Base-by-base conservation (phyloP, 2,888 invertebrate genomes). In the Campoletis raptor region DNA sequence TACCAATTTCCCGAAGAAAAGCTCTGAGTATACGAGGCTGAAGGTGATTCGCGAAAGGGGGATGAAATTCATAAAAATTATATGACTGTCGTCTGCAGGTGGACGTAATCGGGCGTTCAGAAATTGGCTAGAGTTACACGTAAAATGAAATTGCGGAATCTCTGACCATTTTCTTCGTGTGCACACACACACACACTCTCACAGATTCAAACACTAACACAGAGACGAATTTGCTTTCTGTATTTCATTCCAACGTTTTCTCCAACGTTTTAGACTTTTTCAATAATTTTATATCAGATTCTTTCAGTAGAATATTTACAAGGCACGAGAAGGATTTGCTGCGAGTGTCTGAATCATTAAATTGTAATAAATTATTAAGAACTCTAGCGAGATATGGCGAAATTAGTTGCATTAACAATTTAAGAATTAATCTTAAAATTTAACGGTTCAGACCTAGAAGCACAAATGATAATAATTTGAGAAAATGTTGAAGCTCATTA, bases 21-120 rank as follows among this genome's bases (percentile, higher is more conserved):
- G 69, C 45, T 45, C 45, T 45, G 52, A 78, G 73, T 73, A 81
- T 69, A 69, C 66, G 45, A 61, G 61, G 72, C 45, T 45, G 54
- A 8, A 66, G 24, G 52, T 40, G 72, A 52, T 37, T 70, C 61
- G 52, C 18, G 42, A 74, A 54, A 69, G 57, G 76, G 52, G 72
- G 61, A 61, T 69, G 48, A 69, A 84, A 86, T 86, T 86, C 81
- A 81, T 86, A 84, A 86, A 86, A 86, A 86, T 86, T 84, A 86
- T 84, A 86, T 57, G 86, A 84, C 84, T 69, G 78, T 81, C 84
- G 79, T 81, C 74, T 79, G 81, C 86, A 86, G 86, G 86, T 84
- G 81, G 83, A 84, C 54, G 81, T 79, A 82, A 84, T 84, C 81
- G 84, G 64, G 74, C 61, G 64, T 81, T 79, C 69, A 40, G 64